Base-by-base conservation (phyloP, 2,888 invertebrate genomes). In the Choreutis nemorana region DNA sequence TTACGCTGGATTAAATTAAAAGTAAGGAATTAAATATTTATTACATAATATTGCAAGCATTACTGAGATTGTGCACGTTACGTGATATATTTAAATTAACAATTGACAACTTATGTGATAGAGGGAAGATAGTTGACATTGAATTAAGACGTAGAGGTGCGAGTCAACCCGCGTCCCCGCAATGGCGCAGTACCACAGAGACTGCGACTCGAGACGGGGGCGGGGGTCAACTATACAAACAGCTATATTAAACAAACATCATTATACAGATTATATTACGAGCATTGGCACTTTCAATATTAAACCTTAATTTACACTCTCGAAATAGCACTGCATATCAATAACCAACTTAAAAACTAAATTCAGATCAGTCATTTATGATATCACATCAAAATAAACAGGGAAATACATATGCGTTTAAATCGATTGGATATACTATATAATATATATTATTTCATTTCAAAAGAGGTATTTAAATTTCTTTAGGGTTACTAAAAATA, bases 381-480 rank as follows among this genome's bases (percentile, higher is more conserved):
- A 79, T 81, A 81, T 81, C 81, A 81, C 81, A 81, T 81, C 78
- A 79, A 81, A 81, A 80, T 77, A 81, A 79, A 77, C 68, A 71
- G 78, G 77, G 70, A 71, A 73, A 77, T 78, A 80, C 66, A 77
- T 77, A 73, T 66, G 75, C 73, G 77, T 75, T 75, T 57, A 68
- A n/a, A n/a, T 71, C 61, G 68, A 68, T 72, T 71, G 70, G 66
- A 66, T 73, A 73, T 71, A 70, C 56, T 70, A 67, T 68, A 66
- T 54, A 55, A 66, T 68, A 70, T 61, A 67, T 65, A 68, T 67
- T 61, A 62, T 70, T 65, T 70, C 63, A 71, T 77, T 79, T 75
- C 68, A 78, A 77, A 79, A 78, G 79, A 80, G 79, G 79, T 80
- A 79, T 72, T n/a, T 77, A 77, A 77, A 71, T 73, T 77, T 75